phyloP scores from a whole-genome alignment of 2,888 invertebrate genomes.

The Cryptocephalus primarius region DNA sequence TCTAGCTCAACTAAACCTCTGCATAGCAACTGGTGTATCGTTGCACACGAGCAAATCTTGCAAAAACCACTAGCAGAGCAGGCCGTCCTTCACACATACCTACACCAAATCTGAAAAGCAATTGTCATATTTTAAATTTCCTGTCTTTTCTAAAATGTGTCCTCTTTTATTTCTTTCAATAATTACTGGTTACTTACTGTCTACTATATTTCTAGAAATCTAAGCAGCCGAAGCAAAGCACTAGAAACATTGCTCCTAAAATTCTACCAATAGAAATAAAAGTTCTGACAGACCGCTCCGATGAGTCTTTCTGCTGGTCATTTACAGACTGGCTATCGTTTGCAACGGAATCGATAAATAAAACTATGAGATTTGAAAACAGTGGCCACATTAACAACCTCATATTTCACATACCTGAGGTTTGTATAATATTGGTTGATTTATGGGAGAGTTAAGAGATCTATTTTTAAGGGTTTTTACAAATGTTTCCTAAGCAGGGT shows the following conservation, averaged over 20 bases:
- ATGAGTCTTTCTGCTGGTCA: slow-evolving; percentile 27
- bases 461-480: slow-evolving; percentile 47
- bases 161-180: neutral
- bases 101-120: too few species aligned
- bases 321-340: slow-evolving; percentile 65
- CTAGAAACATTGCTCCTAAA: slow-evolving; percentile 20
- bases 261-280: slow-evolving; percentile 27
- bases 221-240: slow-evolving; percentile 1
- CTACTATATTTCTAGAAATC: slow-evolving; percentile 8
- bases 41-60: too few species aligned
- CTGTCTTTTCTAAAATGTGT: neutral
- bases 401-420: slow-evolving; percentile 59
- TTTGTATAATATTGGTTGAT: slow-evolving; percentile 20
- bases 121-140: neutral
- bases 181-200: slow-evolving; percentile 25
- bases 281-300: slow-evolving; percentile 17
- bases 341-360: slow-evolving; percentile 67
- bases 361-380: slow-evolving; percentile 59
- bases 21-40: too few species aligned
- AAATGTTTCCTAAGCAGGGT: slow-evolving; percentile 61
- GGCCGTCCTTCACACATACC: too few species aligned
- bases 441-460: neutral
- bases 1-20: too few species aligned
- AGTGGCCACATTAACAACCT: slow-evolving; percentile 54
- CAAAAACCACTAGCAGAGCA: too few species aligned